Evolutionary conservation across 2,113 vertebrate genomes (phyloP), one percentile per base, ranked within the genome.

Genomic region (Telmatochromis sp.): DNA sequence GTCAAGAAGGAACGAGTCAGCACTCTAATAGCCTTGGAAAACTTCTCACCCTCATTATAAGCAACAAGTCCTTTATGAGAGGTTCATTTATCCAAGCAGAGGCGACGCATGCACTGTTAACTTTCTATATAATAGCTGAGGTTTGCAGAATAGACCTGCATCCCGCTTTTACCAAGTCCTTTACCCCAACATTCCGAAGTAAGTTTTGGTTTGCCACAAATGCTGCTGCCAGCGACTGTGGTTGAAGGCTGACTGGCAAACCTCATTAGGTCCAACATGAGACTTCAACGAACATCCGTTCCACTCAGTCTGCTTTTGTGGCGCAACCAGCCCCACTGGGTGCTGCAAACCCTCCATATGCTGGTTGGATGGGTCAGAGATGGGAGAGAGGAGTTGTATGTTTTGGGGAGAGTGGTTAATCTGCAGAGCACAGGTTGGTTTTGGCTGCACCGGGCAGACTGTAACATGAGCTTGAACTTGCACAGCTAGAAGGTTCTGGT

Each of bases 381-480:
- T 49, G 8, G 15, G 63, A 90, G 86, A 85, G 89, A 70, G 47
- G 73, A 85, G 70, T 80, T 14, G 40, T 35, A 86, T 86, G 84
- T 88, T 91, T 84, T 63, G 42, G 81, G 68, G 70, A 87, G 68
- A 85, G 88, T 84, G 90, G 88, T 88, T 86, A 86, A 90, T 88
- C 60, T 90, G 81, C 65, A 81, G 17, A 87, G 57, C 15, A 6
- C 85, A 88, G 91, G 81, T 91, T 87, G 89, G 86, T 81, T 89
- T 89, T 91, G 89, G 88, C 89, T 86, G 60, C 49, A 17, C 40
- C 6, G 26, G 84, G 91, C 85, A 55, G 80, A 23, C 79, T 70
- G 92, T 87, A 94, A 95, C 84, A n/a, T 23, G 68, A 94, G 84
- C 85, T 91, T 58, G 60, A 87, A 94, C 88, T 89, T 85, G 58